A percentile compares a stretch with the other conserved stretches of the same genome.
Conservation (phyloP, 2,797 vertebrate species). For the Myiotriccus ornatus region DNA sequence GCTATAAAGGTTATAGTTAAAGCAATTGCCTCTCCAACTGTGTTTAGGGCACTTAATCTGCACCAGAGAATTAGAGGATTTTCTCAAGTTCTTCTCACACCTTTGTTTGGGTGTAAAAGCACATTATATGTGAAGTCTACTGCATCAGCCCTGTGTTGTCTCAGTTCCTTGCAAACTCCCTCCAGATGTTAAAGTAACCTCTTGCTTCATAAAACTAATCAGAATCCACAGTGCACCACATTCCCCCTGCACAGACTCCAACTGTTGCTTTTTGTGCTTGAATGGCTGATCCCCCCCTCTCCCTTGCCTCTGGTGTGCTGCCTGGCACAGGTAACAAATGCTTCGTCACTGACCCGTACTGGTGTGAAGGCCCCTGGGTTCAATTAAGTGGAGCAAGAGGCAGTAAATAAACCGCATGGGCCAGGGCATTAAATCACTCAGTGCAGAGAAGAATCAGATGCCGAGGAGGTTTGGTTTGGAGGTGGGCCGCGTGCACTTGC, state of each 20-base stretch:
- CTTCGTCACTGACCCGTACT: slow-evolving; percentile 12
- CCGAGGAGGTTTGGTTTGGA: not conserved
- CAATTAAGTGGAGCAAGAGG: slow-evolving; percentile 50
- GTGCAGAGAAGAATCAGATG: not conserved
- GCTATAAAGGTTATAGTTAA: not conserved
- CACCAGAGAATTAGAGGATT: not conserved
- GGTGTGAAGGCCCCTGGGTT: slow-evolving; percentile 33
- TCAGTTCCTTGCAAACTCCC: slow-evolving; percentile 4
- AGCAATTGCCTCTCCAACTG: not conserved
- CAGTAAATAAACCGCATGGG: slow-evolving; percentile 47
- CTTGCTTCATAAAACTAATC: slow-evolving; percentile 33
- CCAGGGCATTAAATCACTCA: slow-evolving; percentile 33
- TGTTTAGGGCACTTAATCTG: slow-evolving; percentile 12
- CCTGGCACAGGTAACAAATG: slow-evolving; percentile 45
- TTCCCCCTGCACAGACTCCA: not conserved
- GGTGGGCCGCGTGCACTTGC: not conserved
- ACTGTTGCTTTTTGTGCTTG: slow-evolving; percentile 34
- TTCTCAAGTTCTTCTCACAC: slow-evolving; percentile 16
- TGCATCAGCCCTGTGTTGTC: not conserved
- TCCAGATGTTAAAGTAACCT: slow-evolving; percentile 40
- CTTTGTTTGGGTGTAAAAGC: not conserved
- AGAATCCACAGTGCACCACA: not conserved
- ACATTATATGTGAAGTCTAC: not conserved
- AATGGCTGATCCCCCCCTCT: not conserved
- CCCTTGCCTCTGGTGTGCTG: slow-evolving; percentile 15